Conservation (phyloP, 2,113 vertebrate species). For the Varanus komodoensis region DNA sequence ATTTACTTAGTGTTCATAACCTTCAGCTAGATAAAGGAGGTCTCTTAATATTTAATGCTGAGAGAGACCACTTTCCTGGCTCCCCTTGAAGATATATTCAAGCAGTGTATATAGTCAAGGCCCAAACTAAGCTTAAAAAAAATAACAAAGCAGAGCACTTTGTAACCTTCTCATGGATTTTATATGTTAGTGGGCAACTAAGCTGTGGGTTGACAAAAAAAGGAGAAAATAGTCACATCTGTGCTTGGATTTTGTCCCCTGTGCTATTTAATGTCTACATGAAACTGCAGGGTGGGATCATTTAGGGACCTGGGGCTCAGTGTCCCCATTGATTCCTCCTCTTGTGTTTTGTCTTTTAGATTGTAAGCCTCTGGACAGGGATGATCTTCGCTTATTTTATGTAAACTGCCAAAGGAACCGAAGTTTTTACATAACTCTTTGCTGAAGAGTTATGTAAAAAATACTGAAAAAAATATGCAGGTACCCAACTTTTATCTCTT, state of each 20-base stretch:
- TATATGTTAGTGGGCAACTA: neutral
- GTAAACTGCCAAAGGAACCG: neutral
- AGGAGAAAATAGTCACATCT: neutral
- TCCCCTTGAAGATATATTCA: neutral
- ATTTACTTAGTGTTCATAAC: slow-evolving; percentile 31
- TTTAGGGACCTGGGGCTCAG: neutral
- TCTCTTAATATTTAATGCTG: slow-evolving; percentile 31
- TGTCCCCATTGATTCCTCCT: neutral
- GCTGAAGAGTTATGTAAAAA: neutral
- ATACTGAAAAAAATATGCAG: neutral
- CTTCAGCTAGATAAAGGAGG: slow-evolving; percentile 11
- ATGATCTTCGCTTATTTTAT: neutral
- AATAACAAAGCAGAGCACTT: neutral
- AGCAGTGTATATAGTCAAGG: neutral
- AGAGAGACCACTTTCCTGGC: slow-evolving; percentile 17
- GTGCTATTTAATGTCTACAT: neutral
- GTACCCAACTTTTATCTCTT: neutral
- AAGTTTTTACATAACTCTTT: neutral
- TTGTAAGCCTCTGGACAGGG: neutral
- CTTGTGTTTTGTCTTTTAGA: neutral
- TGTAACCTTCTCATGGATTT: neutral
- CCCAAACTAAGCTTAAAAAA: neutral
- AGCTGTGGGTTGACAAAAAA: neutral
- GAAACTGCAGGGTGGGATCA: neutral
- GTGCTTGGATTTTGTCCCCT: neutral